Evolutionary conservation across 2,888 invertebrate species (phyloP).

Genomic region (Chalcis sispes): DNA sequence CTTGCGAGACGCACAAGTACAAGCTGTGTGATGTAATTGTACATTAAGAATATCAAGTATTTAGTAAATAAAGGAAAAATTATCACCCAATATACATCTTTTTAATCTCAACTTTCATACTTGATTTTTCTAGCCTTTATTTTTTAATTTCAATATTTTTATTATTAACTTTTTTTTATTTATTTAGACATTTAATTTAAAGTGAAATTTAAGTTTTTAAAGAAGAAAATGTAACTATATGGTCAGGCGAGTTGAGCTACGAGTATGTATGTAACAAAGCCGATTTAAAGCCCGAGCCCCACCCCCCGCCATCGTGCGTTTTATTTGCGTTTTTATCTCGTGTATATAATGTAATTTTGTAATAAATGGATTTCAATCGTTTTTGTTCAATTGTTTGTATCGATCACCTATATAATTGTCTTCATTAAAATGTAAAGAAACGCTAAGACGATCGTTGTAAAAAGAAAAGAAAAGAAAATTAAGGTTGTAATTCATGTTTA

Average conservation of each 20-base stretch:
- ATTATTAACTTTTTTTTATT: slow-evolving; percentile 14
- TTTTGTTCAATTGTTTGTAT: too few relatives aligned
- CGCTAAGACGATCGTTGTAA: too few relatives aligned
- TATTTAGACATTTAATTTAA: slow-evolving; percentile 6
- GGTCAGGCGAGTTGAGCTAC: slow-evolving; percentile 58
- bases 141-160: slow-evolving; percentile 40
- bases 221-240: slow-evolving; percentile 21
- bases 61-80: slow-evolving; percentile 56
- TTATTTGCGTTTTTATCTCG: slow-evolving; percentile 6
- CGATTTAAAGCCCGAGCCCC: slow-evolving; percentile 47
- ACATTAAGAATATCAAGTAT: slow-evolving; percentile 52
- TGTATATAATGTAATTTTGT: background rate
- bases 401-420: too few relatives aligned
- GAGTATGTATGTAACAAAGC: slow-evolving; percentile 19
- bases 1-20: slow-evolving; percentile 50
- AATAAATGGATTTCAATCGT: too few relatives aligned
- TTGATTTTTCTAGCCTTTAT: slow-evolving; percentile 46
- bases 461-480: slow-evolving; percentile 31
- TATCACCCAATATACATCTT: slow-evolving; percentile 54
- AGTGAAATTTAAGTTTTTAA: background rate
- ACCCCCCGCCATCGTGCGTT: slow-evolving; percentile 50
- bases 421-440: too few relatives aligned
- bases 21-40: slow-evolving; percentile 55
- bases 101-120: slow-evolving; percentile 48
- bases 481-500: slow-evolving; percentile 9